A percentile compares a stretch with the other conserved stretches of the same genome.
Conservation (phyloP, 2,888 invertebrate species). For the Ectobius pallidus region DNA sequence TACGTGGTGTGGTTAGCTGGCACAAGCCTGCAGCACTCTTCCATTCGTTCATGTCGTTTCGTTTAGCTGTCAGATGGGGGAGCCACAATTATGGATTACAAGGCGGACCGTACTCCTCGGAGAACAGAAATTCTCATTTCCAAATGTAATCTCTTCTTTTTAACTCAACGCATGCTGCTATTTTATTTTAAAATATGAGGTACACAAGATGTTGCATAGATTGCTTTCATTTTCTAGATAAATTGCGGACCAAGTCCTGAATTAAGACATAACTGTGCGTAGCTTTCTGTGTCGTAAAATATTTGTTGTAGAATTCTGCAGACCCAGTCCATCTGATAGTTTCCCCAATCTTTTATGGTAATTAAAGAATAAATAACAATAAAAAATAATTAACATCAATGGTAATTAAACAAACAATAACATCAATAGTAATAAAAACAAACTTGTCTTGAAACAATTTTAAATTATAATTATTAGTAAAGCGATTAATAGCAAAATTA, state of each 20-base stretch:
- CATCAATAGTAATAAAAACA: too few species aligned
- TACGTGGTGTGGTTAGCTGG: constrained; percentile 19
- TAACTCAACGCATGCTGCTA: constrained; percentile 14
- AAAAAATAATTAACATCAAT: too few species aligned
- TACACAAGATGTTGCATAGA: constrained; percentile 21
- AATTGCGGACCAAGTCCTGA: neutral
- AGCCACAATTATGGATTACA: constrained; percentile 23
- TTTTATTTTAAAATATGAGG: constrained; percentile 26
- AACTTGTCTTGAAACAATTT: too few species aligned
- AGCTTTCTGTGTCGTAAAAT: constrained; percentile 24
- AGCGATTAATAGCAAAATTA: too few species aligned
- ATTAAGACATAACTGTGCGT: constrained; percentile 27
- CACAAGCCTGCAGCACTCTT: neutral
- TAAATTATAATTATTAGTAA: too few species aligned
- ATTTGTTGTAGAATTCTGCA: constrained; percentile 18
- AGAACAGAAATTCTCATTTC: constrained; percentile 25
- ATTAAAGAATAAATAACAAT: too few species aligned
- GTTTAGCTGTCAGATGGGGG: constrained; percentile 25
- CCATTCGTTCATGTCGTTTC: constrained; percentile 16
- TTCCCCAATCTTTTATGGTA: too few species aligned
- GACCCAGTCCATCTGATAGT: too few species aligned
- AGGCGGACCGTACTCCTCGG: constrained; percentile 7
- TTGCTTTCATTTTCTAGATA: constrained; percentile 24
- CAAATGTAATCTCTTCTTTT: constrained; percentile 24
- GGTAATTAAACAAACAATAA: too few species aligned